These are phyloP conservation scores for Folsomia manolachei DNA, from an alignment of 2,888 invertebrate genomes.

Conservation along the genomic window DNA sequence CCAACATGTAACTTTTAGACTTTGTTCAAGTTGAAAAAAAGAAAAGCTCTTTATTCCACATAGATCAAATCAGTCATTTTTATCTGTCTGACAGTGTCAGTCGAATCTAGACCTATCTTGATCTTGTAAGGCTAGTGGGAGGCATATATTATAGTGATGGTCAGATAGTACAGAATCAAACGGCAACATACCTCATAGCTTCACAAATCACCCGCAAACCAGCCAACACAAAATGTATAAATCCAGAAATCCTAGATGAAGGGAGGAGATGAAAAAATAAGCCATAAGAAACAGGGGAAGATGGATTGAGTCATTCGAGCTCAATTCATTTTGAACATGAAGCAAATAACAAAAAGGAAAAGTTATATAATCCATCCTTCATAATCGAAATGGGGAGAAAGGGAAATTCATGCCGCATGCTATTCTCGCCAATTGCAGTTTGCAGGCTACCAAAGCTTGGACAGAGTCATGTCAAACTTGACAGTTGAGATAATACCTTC, in stretches of 20 bases:
- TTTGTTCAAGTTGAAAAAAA: background rate
- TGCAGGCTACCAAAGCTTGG: too few relatives aligned
- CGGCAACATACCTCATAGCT: too few relatives aligned
- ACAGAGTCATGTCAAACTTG: constrained; percentile 13
- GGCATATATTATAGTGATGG: background rate
- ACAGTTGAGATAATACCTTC: constrained; percentile 13
- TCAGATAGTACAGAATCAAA: background rate
- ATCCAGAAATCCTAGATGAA: constrained; percentile 8
- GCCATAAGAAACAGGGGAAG: background rate
- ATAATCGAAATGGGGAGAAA: background rate
- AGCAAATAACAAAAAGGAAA: background rate
- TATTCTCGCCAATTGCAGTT: too few relatives aligned
- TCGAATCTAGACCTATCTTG: background rate
- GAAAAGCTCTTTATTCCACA: constrained; percentile 11
- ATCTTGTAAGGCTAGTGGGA: too few relatives aligned
- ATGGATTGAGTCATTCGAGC: background rate
- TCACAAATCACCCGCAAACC: constrained; percentile 6
- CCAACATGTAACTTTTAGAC: too few relatives aligned
- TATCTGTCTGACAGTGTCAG: constrained; percentile 8
- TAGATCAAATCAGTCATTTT: constrained; percentile 29
- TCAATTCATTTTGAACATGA: constrained; percentile 1
- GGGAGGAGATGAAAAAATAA: constrained; percentile 7
- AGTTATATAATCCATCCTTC: background rate
- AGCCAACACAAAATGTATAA: background rate
- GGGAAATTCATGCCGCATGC: background rate